A percentile compares a stretch with the other conserved stretches of the same genome.
These are phyloP conservation scores for Zelostemma sp. DNA, from an alignment of 1,140 invertebrate species.

Conservation along the genomic window DNA sequence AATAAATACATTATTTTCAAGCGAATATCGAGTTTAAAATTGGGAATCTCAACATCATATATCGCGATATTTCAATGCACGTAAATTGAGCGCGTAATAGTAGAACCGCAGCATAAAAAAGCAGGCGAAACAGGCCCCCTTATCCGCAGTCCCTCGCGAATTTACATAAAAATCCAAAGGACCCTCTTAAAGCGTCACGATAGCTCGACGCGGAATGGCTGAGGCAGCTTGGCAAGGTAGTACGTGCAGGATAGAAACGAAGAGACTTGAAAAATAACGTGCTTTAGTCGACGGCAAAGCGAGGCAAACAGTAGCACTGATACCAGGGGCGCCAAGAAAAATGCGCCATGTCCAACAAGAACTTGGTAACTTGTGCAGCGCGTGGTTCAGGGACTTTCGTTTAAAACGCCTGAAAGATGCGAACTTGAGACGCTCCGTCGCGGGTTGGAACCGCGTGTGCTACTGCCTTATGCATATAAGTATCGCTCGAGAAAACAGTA, in stretches of 20 bases:
- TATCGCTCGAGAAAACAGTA: too few species aligned
- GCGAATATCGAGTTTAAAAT: too few species aligned
- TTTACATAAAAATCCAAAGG: conserved; percentile 3
- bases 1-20: too few species aligned
- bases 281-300: not conserved
- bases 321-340: not conserved
- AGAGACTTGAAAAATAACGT: not conserved
- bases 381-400: not conserved
- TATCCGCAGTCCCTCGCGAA: not conserved
- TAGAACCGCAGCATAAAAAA: not conserved
- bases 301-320: conserved; percentile 1
- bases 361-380: not conserved
- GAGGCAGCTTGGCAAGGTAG: not conserved
- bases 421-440: not conserved
- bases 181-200: not conserved
- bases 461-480: too few species aligned
- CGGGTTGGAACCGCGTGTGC: not conserved
- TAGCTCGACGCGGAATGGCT: not conserved
- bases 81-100: not conserved
- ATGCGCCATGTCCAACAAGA: not conserved
- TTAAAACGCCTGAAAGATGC: not conserved
- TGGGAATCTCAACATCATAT: too few species aligned
- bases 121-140: not conserved
- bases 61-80: too few species aligned
- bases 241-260: not conserved